A percentile compares a stretch with the other conserved stretches of the same genome.
These are phyloP conservation scores for Zootermopsis nevadensis DNA, from an alignment of 2,888 invertebrate genomes.

Conservation along the genomic window DNA sequence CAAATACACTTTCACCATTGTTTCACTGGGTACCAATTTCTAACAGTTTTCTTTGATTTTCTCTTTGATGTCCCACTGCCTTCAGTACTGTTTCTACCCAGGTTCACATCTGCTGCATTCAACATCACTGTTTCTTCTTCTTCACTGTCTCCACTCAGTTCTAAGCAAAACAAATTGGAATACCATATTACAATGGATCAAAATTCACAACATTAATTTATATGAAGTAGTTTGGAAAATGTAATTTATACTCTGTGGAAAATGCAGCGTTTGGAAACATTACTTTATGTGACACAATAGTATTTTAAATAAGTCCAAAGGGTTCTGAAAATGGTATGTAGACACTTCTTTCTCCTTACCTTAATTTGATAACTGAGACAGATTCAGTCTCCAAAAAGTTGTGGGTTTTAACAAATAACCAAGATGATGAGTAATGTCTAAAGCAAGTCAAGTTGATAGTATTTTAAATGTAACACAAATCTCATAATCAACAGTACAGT, in stretches of 20 bases:
- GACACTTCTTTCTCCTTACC: too few relatives aligned
- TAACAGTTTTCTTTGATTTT: not conserved
- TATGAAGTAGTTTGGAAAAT: not conserved
- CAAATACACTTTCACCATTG: not conserved
- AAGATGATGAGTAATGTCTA: too few relatives aligned
- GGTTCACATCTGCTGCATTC: constrained; percentile 55
- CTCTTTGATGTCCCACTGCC: not conserved
- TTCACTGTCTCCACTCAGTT: constrained; percentile 63
- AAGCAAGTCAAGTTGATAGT: too few relatives aligned
- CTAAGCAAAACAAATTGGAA: constrained; percentile 56
- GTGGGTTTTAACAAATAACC: too few relatives aligned
- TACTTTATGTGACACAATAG: too few relatives aligned
- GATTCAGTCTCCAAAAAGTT: too few relatives aligned
- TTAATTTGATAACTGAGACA: too few relatives aligned
- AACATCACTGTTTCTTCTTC: constrained; percentile 62
- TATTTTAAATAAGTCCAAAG: too few relatives aligned
- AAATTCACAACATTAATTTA: not conserved
- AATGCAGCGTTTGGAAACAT: not conserved
- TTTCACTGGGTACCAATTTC: constrained; percentile 4
- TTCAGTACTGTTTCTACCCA: not conserved
- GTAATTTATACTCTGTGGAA: not conserved
- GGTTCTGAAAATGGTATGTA: too few relatives aligned
- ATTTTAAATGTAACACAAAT: too few relatives aligned
- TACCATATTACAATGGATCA: not conserved
- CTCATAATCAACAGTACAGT: too few relatives aligned